A percentile compares a stretch with the other conserved stretches of the same genome.
Conservation (phyloP, 2,113 vertebrate species). For the Anthoscopus minutus region DNA sequence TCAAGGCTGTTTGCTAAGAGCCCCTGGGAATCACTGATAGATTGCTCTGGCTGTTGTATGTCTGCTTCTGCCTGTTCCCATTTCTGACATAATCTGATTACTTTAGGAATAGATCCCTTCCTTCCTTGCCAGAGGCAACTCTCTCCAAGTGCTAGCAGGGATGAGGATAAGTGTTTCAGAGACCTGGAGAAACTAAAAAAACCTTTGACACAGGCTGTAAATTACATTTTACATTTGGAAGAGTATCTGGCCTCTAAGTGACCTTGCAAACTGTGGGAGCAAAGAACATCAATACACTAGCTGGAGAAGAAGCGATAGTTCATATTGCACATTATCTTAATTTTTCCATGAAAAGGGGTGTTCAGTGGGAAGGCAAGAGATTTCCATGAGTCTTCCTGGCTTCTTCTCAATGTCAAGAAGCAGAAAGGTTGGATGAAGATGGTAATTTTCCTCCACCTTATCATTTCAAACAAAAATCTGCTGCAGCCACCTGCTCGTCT, state of each 20-base stretch:
- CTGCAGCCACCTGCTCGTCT: constrained; percentile 8
- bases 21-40: background rate
- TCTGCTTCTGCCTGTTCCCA: background rate
- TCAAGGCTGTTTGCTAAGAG: background rate
- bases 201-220: background rate
- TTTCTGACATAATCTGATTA: background rate
- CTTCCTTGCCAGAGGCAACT: background rate
- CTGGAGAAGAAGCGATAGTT: background rate
- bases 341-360: background rate
- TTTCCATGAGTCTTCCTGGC: background rate
- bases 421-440: background rate
- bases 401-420: background rate
- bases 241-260: background rate
- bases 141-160: background rate
- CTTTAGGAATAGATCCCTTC: background rate
- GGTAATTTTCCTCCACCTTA: background rate
- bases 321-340: background rate
- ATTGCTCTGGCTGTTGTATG: background rate
- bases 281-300: background rate
- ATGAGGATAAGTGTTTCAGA: background rate
- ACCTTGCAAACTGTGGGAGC: background rate
- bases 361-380: background rate
- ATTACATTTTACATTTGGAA: background rate
- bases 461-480: background rate
- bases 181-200: background rate